Evolutionary conservation across 1,140 invertebrate species (phyloP).

Genomic region (Bombus superbus): DNA sequence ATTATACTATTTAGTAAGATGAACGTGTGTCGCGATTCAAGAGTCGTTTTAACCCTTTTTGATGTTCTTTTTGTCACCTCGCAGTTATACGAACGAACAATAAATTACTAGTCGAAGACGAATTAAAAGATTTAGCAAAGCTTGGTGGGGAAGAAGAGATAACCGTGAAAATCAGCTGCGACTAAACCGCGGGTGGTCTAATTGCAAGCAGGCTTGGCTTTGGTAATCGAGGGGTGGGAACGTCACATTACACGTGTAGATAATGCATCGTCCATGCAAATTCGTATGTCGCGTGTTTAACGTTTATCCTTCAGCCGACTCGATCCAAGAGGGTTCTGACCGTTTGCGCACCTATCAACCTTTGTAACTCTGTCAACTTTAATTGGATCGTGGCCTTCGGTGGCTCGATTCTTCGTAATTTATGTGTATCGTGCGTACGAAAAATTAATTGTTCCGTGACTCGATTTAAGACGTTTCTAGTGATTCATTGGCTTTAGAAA

Average conservation of each 20-base stretch:
- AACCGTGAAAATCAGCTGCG: conserved; percentile 54
- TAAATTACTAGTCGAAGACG: conserved; percentile 46
- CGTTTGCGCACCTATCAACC: conserved; percentile 21
- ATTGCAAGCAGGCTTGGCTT: conserved; percentile 57
- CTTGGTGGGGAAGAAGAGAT: conserved; percentile 36
- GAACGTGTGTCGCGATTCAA: no score
- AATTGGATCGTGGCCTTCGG: conserved; percentile 25
- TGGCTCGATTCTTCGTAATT: conserved; percentile 20
- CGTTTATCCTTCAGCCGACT: conserved; percentile 63
- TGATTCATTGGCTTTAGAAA: not conserved
- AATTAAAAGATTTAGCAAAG: conserved; percentile 61
- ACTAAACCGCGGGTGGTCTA: conserved; percentile 62
- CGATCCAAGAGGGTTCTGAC: conserved; percentile 30
- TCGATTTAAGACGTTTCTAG: not conserved
- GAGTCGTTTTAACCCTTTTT: no score
- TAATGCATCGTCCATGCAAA: conserved; percentile 69
- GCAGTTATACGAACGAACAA: not conserved
- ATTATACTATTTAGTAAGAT: no score
- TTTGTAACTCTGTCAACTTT: conserved; percentile 42
- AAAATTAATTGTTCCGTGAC: conserved; percentile 4
- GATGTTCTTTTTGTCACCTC: not conserved
- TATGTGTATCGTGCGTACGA: not conserved
- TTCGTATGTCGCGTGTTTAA: conserved; percentile 65
- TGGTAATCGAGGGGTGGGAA: conserved; percentile 61
- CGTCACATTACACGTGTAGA: conserved; percentile 70